Percentiles rank a stretch among this genome's conserved stretches.
phyloP scores from a whole-genome alignment of 2,888 invertebrate genomes.

The Alloscopus bannaensis region DNA sequence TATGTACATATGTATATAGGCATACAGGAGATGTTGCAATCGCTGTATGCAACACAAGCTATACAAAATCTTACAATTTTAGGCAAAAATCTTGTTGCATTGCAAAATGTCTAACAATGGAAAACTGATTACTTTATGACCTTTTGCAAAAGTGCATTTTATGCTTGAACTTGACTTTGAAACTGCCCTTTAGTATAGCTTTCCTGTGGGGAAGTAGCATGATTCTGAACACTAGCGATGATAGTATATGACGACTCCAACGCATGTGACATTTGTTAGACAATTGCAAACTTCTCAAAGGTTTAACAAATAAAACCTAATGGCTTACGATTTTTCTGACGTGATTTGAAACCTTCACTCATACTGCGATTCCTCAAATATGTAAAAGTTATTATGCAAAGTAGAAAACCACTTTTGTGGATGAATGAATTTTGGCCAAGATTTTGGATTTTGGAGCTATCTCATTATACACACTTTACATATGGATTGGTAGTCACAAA shows the following conservation, averaged over 20 bases:
- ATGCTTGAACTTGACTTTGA: slow-evolving; percentile 44
- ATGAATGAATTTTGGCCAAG: too few species aligned
- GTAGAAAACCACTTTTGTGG: background rate
- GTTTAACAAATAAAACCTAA: background rate
- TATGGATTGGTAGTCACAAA: background rate
- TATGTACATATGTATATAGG: background rate
- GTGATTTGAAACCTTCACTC: slow-evolving; percentile 34
- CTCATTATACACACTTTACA: too few species aligned
- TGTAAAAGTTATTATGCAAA: slow-evolving; percentile 10
- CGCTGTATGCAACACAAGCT: background rate
- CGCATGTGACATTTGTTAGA: slow-evolving; percentile 11
- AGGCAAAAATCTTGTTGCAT: too few species aligned
- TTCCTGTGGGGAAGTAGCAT: background rate
- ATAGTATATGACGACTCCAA: background rate
- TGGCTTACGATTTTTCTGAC: slow-evolving; percentile 30
- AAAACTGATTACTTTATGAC: background rate
- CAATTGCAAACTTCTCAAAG: background rate
- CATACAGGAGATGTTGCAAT: background rate
- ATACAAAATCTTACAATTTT: background rate
- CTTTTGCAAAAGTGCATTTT: background rate
- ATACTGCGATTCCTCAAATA: background rate
- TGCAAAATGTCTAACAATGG: too few species aligned
- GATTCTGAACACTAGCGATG: background rate
- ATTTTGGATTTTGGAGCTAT: too few species aligned
- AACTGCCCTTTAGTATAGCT: background rate